Conservation (phyloP, 2,797 vertebrate species). For the Diplodus sargus region DNA sequence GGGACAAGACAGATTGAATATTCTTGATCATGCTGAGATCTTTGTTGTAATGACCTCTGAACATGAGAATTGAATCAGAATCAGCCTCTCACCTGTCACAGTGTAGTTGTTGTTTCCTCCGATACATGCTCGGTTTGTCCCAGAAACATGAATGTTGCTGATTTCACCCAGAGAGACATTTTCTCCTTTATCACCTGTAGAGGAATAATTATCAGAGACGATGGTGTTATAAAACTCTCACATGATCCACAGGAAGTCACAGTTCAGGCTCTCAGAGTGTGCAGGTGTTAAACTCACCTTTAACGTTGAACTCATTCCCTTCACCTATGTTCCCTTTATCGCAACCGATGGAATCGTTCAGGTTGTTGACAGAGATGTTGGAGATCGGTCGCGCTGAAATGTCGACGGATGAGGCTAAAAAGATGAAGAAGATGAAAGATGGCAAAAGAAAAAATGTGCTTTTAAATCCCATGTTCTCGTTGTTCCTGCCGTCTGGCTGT, state of each 20-base stretch:
- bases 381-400: neutral
- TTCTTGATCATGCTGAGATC: neutral
- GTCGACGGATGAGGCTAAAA: neutral
- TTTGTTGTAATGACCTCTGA: neutral
- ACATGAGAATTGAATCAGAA: neutral
- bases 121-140: neutral
- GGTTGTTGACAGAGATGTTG: neutral
- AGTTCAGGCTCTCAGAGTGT: neutral
- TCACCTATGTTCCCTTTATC: neutral
- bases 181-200: neutral
- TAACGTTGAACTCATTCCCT: neutral
- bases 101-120: neutral
- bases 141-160: neutral
- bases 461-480: neutral
- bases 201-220: neutral
- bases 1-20: neutral
- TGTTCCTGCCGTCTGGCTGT: neutral
- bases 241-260: neutral
- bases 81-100: constrained; percentile 4
- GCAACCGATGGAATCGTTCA: neutral
- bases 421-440: neutral
- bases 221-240: too few relatives aligned
- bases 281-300: neutral
- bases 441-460: neutral
- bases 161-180: neutral